Evolutionary conservation across 2,888 invertebrate genomes (phyloP).

Genomic region (Meteorus cinctellus): DNA sequence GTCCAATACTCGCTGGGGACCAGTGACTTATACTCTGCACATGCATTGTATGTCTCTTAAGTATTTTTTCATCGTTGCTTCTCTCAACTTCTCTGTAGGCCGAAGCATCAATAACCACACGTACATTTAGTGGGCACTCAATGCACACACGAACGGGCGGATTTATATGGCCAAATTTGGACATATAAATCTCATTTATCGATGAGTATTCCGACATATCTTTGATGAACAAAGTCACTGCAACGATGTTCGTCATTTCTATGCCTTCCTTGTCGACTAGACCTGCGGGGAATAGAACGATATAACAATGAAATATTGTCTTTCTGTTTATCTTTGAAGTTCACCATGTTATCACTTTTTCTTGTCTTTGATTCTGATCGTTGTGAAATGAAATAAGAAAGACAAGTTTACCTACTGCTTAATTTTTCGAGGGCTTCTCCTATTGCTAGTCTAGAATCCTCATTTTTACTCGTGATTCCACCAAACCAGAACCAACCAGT

Average conservation of each 20-base stretch:
- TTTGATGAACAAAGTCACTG: constrained; percentile 88
- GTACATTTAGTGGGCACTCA: constrained; percentile 84
- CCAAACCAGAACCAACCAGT: constrained; percentile 91
- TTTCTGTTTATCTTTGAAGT: not conserved
- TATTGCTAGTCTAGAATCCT: constrained; percentile 80
- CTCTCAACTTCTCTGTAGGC: constrained; percentile 75
- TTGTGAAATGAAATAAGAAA: constrained; percentile 45
- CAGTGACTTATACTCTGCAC: constrained; percentile 97
- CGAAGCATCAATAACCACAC: constrained; percentile 85
- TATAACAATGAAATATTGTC: not conserved
- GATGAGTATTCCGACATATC: constrained; percentile 87
- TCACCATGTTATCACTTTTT: not conserved
- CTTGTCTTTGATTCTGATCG: not conserved
- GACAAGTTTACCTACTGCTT: constrained; percentile 81
- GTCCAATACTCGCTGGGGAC: constrained; percentile 98
- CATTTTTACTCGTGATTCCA: constrained; percentile 83
- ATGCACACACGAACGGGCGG: constrained; percentile 92
- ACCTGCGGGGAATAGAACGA: constrained; percentile 55
- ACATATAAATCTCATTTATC: constrained; percentile 86
- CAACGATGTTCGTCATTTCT: constrained; percentile 80
- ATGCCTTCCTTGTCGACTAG: constrained; percentile 68
- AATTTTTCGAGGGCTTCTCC: constrained; percentile 84
- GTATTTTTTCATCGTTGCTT: constrained; percentile 62
- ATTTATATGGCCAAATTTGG: constrained; percentile 83
- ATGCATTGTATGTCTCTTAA: constrained; percentile 86